Percentiles rank a stretch among this genome's conserved stretches.
Evolutionary conservation across 2,797 vertebrate species (phyloP).

Genomic region (Crenuchus spilurus): DNA sequence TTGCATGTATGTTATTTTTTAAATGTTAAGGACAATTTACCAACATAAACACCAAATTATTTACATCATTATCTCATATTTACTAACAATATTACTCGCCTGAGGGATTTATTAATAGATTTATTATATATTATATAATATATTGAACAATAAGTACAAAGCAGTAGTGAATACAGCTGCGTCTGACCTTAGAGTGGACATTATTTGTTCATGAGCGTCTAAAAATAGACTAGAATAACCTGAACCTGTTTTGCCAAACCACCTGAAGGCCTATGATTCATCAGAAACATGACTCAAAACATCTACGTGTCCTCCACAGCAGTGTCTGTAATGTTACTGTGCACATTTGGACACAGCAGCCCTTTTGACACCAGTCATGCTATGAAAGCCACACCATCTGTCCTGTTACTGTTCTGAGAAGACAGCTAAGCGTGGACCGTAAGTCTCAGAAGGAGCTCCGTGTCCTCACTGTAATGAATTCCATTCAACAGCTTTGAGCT

Average conservation of each 20-base stretch:
- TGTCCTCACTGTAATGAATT: not conserved
- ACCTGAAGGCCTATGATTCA: not conserved
- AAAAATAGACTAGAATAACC: too few species aligned
- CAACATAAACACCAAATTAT: too few species aligned
- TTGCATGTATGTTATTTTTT: too few species aligned
- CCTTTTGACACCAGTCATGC: constrained; percentile 13
- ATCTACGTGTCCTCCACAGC: not conserved
- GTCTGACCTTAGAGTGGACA: too few species aligned
- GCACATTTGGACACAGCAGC: not conserved
- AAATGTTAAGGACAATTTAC: too few species aligned
- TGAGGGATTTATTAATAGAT: too few species aligned
- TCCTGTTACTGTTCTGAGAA: constrained; percentile 5
- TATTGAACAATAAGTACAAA: too few species aligned
- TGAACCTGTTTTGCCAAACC: not conserved
- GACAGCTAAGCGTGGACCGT: constrained; percentile 4
- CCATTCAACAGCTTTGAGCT: not conserved
- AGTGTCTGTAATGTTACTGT: not conserved
- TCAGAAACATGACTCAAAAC: not conserved
- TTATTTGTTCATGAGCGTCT: too few species aligned
- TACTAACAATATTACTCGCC: too few species aligned
- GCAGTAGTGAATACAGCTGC: too few species aligned
- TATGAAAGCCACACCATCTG: constrained; percentile 4
- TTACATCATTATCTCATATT: too few species aligned
- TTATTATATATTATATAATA: too few species aligned
- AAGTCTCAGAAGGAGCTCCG: not conserved